These are phyloP conservation scores for Mesopsocus fuscifrons DNA, from an alignment of 2,888 invertebrate species.

Conservation along the genomic window DNA sequence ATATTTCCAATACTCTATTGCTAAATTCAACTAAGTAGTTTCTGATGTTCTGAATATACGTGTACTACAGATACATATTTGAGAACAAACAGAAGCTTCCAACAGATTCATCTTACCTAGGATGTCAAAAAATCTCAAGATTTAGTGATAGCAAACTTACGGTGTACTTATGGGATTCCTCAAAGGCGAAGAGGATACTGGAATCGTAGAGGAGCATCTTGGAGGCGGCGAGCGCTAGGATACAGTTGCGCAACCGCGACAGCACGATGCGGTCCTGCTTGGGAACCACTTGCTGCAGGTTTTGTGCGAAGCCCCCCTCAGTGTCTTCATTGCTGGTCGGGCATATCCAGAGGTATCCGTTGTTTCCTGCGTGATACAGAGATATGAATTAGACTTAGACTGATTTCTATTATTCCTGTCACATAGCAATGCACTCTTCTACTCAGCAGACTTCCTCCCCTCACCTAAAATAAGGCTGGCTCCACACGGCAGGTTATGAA, in stretches of 20 bases:
- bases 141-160: no score
- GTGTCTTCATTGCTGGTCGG: slow-evolving; percentile 42
- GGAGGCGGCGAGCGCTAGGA: slow-evolving; percentile 65
- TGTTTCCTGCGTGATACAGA: slow-evolving; percentile 47
- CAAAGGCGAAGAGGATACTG: slow-evolving; percentile 76
- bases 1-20: no score
- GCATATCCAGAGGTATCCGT: slow-evolving; percentile 90
- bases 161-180: slow-evolving; percentile 65
- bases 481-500: slow-evolving; percentile 82
- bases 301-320: slow-evolving; percentile 58
- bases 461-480: slow-evolving; percentile 67
- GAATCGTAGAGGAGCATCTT: slow-evolving; percentile 85
- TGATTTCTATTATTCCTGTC: no score
- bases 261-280: slow-evolving; percentile 66
- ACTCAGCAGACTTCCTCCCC: no score
- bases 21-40: no score
- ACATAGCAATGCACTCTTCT: no score
- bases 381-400: no score
- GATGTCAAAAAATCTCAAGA: no score
- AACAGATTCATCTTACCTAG: no score
- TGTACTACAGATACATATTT: no score
- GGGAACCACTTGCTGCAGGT: slow-evolving; percentile 48
- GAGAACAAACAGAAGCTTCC: no score
- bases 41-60: no score
- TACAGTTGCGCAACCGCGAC: slow-evolving; percentile 73